These are phyloP conservation scores for Poeciliopsis turneri DNA, from an alignment of 2,797 vertebrate genomes.

Conservation along the genomic window DNA sequence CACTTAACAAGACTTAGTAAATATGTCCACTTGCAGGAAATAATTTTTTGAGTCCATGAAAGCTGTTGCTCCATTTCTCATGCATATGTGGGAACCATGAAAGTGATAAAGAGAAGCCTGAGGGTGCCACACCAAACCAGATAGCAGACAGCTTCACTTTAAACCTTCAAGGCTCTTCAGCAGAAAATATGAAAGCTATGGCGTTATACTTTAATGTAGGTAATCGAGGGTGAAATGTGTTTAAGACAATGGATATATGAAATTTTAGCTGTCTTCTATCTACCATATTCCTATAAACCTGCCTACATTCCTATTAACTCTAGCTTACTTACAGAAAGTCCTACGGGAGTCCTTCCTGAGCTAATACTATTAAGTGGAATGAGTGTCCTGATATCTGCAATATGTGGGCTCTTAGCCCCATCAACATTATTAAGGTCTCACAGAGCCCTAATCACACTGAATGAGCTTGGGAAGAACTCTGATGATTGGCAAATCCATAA, in stretches of 20 bases:
- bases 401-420: slow-evolving; percentile 43
- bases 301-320: slow-evolving; percentile 6
- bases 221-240: neutral
- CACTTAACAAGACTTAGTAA: neutral
- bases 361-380: slow-evolving; percentile 37
- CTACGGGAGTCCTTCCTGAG: slow-evolving; percentile 23
- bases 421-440: slow-evolving; percentile 61
- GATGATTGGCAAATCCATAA: slow-evolving; percentile 66
- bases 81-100: neutral
- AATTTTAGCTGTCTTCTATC: neutral
- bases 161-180: neutral
- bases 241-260: neutral
- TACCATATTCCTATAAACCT: neutral
- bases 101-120: neutral
- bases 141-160: neutral
- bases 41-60: neutral
- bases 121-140: neutral
- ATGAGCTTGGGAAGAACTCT: slow-evolving; percentile 62
- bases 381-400: slow-evolving; percentile 49
- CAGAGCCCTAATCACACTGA: slow-evolving; percentile 67
- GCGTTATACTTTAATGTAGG: neutral
- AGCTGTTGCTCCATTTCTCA: neutral
- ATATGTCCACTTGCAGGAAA: neutral
- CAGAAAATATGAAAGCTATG: neutral
- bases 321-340: slow-evolving; percentile 2